Conservation (phyloP, 2,113 vertebrate genomes). For the Ascaphus truei region DNA sequence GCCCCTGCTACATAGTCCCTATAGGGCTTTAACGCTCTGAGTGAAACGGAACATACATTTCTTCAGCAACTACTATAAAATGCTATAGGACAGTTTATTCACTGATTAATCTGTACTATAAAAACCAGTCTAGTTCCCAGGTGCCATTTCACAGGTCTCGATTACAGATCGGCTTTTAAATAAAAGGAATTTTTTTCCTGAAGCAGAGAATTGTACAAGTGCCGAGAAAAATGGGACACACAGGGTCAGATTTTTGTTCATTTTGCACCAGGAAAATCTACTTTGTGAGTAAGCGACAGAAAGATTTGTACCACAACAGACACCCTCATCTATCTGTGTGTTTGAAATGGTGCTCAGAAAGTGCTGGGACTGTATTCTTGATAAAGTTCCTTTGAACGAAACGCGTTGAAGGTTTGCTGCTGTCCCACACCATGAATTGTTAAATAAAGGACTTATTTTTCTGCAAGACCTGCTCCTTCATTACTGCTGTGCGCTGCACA, state of each 20-base stretch:
- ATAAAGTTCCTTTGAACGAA: no score
- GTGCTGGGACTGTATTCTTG: no score
- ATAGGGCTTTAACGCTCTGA: not conserved
- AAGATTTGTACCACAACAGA: not conserved
- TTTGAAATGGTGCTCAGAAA: not conserved
- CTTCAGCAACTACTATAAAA: constrained; percentile 4
- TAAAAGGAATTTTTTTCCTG: constrained; percentile 1
- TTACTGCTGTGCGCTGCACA: no score
- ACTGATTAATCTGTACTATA: constrained; percentile 11
- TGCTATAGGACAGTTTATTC: not conserved
- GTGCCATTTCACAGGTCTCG: not conserved
- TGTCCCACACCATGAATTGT: no score
- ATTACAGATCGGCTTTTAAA: constrained; percentile 20
- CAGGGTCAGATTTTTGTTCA: not conserved
- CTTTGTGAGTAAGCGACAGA: not conserved
- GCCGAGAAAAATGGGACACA: constrained; percentile 2
- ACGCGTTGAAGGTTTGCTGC: no score
- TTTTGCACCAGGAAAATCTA: constrained; percentile 8
- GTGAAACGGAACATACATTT: not conserved
- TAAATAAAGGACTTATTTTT: no score
- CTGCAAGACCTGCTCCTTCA: no score
- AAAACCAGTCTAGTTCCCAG: constrained; percentile 9
- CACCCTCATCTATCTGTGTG: not conserved
- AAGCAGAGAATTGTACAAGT: not conserved
- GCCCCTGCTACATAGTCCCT: not conserved